Conservation (phyloP, 2,113 vertebrate genomes). For the Tursiops truncatus region DNA sequence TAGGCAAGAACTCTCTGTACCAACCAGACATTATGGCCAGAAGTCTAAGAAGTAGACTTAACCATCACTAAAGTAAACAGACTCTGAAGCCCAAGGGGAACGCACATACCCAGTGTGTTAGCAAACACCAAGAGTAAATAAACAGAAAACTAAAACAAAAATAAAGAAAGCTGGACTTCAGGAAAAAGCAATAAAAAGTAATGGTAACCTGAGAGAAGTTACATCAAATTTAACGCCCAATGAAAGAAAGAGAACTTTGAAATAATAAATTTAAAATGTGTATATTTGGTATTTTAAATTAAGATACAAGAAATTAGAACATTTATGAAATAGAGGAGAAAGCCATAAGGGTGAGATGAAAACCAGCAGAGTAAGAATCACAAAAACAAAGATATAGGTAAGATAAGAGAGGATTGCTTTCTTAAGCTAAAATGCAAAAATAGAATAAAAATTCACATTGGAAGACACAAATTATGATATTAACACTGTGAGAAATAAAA, state of each 20-base stretch:
- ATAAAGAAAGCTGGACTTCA: not conserved
- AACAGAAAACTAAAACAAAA: not conserved
- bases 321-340: not conserved
- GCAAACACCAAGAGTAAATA: not conserved
- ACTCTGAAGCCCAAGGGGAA: not conserved
- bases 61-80: not conserved
- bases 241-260: not conserved
- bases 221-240: not conserved
- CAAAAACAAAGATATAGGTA: not conserved
- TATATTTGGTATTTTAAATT: not conserved
- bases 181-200: not conserved
- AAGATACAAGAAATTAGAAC: not conserved
- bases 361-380: not conserved
- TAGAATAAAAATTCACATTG: not conserved
- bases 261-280: not conserved
- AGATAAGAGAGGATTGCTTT: not conserved
- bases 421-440: not conserved
- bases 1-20: not conserved
- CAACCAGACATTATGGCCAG: not conserved
- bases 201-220: not conserved
- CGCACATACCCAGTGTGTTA: not conserved
- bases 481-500: not conserved
- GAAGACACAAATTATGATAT: not conserved
- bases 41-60: not conserved
- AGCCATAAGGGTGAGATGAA: not conserved